Base-by-base conservation (phyloP, 2,888 invertebrate species). In the Drosophila nr. perissopoda region DNA sequence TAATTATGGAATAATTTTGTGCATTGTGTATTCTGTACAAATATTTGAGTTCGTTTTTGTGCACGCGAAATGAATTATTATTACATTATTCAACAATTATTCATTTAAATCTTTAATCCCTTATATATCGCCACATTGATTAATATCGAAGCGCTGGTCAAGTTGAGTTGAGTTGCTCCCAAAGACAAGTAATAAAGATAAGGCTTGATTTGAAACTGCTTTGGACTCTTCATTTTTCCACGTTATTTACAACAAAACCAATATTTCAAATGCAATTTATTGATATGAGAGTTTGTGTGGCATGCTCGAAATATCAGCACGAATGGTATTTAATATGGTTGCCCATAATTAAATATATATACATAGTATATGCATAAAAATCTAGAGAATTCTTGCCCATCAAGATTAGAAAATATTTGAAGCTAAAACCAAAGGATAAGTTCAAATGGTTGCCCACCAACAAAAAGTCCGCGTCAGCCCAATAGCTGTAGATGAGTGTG, bases 351-450 rank as follows among this genome's bases (percentile, higher is more conserved):
- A 56, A 56, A 74, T 62, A 59, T 46, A 25, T 46, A 25, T 25
- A 21, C 11, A 13, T 49, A 67, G 62, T 62, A 56, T 68, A 79
- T 79, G 79, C 68, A 54, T 58, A 68, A 72, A 65, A 63, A 72
- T 79, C 51, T 57, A 76, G 66, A 46, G 76, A 46, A 74, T 58
- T 65, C 63, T 57, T 74, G 63, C 18, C 8, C 46, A 29, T 46
- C 54, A 53, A 75, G 72, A 72, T 79, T 79, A 72, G 60, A 79
- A 72, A 79, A 79, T 75, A 72, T 76, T 75, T 52, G 40, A 58
- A 38, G 40, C 71, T 51, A 53, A 62, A 62, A 64, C 61, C 71
- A 67, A 79, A 65, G 75, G 71, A 67, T 54, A 68, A 75, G 68
- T 62, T 68, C 62, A 62, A 64, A 65, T 67, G 63, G 60, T 63